Evolutionary conservation across 2,888 invertebrate species (phyloP).

Genomic region (Alcis repandata): DNA sequence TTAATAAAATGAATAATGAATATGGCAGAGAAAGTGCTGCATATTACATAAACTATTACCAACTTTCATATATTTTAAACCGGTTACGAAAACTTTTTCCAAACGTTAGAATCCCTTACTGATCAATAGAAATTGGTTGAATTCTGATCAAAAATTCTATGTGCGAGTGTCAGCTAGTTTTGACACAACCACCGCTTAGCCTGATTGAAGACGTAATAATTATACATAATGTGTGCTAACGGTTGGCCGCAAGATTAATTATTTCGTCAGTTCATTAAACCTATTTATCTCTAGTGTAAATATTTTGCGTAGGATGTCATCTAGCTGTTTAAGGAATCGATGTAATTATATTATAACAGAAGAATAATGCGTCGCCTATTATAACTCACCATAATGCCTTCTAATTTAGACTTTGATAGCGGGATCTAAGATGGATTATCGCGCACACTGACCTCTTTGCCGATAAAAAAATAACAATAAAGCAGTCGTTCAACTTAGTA

Average conservation of each 20-base stretch:
- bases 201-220: constrained; percentile 3
- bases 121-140: not conserved
- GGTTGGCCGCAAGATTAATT: constrained; percentile 25
- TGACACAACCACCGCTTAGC: not conserved
- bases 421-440: constrained; percentile 56
- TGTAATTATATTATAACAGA: constrained; percentile 59
- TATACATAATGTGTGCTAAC: constrained; percentile 18
- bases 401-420: constrained; percentile 59
- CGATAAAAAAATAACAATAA: constrained; percentile 69
- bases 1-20: constrained; percentile 44
- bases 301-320: constrained; percentile 64
- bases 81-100: constrained; percentile 61
- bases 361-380: constrained; percentile 51
- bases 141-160: not conserved
- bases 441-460: constrained; percentile 57
- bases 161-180: not conserved
- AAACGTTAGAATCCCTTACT: not conserved
- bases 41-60: constrained; percentile 61
- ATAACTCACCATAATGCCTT: constrained; percentile 49
- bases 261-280: constrained; percentile 56
- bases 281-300: constrained; percentile 59
- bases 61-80: constrained; percentile 76
- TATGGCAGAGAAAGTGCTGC: constrained; percentile 74
- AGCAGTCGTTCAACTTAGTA: constrained; percentile 70
- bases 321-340: constrained; percentile 59